Evolutionary conservation across 2,888 invertebrate genomes (phyloP).

Genomic region (Desoria tigrina): DNA sequence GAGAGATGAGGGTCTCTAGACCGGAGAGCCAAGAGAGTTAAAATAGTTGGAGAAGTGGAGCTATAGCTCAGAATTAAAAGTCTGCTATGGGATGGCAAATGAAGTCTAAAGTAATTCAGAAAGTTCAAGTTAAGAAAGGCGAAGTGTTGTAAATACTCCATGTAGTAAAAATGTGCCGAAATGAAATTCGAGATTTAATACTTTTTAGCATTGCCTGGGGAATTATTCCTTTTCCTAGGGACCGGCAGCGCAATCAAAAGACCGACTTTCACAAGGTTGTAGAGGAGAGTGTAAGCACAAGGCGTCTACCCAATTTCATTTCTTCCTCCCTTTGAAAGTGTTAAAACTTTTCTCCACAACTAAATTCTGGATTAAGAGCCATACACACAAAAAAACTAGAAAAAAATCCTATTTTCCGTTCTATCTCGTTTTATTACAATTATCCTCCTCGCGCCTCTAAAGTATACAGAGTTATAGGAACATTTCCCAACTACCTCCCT

Average conservation of each 20-base stretch:
- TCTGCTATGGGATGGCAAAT: conserved; percentile 51
- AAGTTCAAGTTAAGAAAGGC: conserved; percentile 53
- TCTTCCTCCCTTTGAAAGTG: conserved; percentile 46
- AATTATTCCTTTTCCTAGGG: conserved; percentile 54
- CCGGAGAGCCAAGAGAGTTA: conserved; percentile 5
- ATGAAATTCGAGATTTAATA: conserved; percentile 55
- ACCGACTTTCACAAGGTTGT: conserved; percentile 42
- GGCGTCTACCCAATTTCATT: conserved; percentile 49
- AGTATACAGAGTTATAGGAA: no score
- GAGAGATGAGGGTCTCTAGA: conserved; percentile 5
- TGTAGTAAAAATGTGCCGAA: conserved; percentile 54
- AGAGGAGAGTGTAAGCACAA: conserved; percentile 25
- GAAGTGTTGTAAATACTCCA: conserved; percentile 31
- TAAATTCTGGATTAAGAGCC: conserved; percentile 48
- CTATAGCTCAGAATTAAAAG: conserved; percentile 26
- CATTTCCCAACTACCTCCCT: no score
- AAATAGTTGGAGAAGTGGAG: conserved; percentile 15
- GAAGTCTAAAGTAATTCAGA: conserved; percentile 54
- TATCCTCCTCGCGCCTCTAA: neutral
- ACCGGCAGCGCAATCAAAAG: conserved; percentile 54
- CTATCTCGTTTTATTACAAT: conserved; percentile 20
- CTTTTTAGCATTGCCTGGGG: conserved; percentile 54
- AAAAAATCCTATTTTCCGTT: conserved; percentile 33
- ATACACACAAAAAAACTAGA: conserved; percentile 36
- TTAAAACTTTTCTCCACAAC: conserved; percentile 49